Base-by-base conservation (phyloP, 1,140 invertebrate species). In the Microplitis mediator region DNA sequence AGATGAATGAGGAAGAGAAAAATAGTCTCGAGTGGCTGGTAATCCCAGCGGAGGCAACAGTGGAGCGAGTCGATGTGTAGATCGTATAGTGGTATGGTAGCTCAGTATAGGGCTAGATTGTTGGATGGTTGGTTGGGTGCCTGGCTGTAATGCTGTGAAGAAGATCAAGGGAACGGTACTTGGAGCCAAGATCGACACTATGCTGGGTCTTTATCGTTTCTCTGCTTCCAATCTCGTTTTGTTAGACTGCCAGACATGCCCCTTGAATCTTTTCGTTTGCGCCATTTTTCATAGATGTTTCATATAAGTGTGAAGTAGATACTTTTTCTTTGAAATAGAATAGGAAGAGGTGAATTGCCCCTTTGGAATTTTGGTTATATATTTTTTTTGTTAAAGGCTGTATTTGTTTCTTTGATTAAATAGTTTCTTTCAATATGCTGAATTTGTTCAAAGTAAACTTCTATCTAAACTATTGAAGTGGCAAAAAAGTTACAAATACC, bases 11-110 rank as follows among this genome's bases (percentile, higher is more conserved):
- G n/a, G 13, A 52, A 35, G 16, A 34, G 39, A 60, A 16, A 69
- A 31, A n/a, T 5, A 69, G 68, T 69, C 68, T 69, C 68, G 68
- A 69, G 68, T 62, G 58, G 58, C 35, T 69, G 56, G 68, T 69
- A 69, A 69, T 69, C 58, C 68, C 36, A 61, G 16, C 58, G 54
- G 68, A 35, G 54, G 52, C 54, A 9, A 31, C 11, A 61, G 16
- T 16, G 39, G 36, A 45, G 39, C 11, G 6, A 9, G 11, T 45
- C 6, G 39, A 45, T 45, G 39, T 45, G 39, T 45, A 23, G 23
- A 23, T 23, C 23, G 23, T 23, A 23, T 23, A 23, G 23, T 23
- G 23, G 16, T 32, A n/a, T n/a, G n/a, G 66, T 14, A 31, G 36
- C 36, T 58, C 68, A 61, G 6, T 54, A 58, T 56, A 54, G 65